Percentiles rank a stretch among this genome's conserved stretches.
phyloP scores from a whole-genome alignment of 2,888 invertebrate genomes.

The Incurvaria masculella region DNA sequence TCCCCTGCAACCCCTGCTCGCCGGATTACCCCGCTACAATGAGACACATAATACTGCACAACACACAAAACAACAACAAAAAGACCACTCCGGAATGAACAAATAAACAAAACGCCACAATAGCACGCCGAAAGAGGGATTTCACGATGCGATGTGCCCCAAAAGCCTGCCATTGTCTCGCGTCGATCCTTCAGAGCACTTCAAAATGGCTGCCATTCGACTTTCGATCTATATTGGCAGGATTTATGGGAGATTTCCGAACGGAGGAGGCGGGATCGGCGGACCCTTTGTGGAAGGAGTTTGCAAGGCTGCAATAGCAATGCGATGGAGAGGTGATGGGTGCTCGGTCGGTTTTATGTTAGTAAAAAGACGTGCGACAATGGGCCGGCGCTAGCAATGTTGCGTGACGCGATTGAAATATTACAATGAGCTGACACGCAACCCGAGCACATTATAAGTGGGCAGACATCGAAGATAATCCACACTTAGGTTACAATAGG shows the following conservation, averaged over 20 bases:
- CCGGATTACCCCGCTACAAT: slow-evolving; percentile 29
- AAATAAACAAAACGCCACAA: slow-evolving; percentile 36
- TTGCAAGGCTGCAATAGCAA: neutral
- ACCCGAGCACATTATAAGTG: no score
- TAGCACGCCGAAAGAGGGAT: slow-evolving; percentile 45
- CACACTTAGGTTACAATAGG: no score
- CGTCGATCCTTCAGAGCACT: neutral
- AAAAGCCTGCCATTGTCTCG: slow-evolving; percentile 31
- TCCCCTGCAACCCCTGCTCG: slow-evolving; percentile 3
- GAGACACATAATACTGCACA: slow-evolving; percentile 42
- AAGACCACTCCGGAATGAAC: slow-evolving; percentile 25
- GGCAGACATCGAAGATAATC: no score
- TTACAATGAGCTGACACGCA: no score
- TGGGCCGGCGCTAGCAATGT: neutral
- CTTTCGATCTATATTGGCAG: neutral
- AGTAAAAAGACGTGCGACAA: neutral
- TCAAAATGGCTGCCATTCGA: neutral
- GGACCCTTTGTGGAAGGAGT: neutral
- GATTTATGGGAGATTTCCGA: neutral
- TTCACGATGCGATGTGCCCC: slow-evolving; percentile 18
- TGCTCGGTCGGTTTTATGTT: neutral
- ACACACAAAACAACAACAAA: slow-evolving; percentile 28
- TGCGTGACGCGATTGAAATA: neutral
- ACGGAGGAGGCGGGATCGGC: neutral
- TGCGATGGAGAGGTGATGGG: no score